These are phyloP conservation scores for Cathartes aura DNA, from an alignment of 2,113 vertebrate genomes.

Conservation along the genomic window DNA sequence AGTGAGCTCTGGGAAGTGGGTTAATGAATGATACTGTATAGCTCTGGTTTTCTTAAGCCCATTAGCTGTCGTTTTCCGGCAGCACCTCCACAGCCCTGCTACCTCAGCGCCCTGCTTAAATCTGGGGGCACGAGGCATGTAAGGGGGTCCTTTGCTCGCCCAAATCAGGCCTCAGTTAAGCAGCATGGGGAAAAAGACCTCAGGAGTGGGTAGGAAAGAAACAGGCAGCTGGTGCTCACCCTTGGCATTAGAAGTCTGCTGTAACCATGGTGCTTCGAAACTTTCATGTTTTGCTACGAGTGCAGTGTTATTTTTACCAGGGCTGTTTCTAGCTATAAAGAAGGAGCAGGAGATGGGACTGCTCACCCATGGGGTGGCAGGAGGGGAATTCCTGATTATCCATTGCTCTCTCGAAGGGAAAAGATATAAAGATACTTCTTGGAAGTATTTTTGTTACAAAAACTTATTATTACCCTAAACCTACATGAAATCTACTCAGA, in stretches of 20 bases:
- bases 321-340: not conserved
- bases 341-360: not conserved
- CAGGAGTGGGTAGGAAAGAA: not conserved
- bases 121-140: accelerated
- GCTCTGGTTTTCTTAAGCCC: not conserved
- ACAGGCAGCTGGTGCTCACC: not conserved
- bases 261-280: not conserved
- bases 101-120: not conserved
- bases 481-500: not conserved
- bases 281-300: not conserved
- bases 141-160: not conserved
- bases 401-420: not conserved
- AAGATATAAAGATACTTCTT: not conserved
- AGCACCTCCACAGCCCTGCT: not conserved
- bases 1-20: not conserved
- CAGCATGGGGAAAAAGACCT: not conserved
- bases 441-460: not conserved
- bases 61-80: not conserved
- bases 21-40: accelerated
- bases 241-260: not conserved
- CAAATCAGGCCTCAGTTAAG: not conserved
- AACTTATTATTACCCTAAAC: not conserved
- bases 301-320: not conserved
- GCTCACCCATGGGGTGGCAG: not conserved
- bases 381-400: not conserved